phyloP scores from a whole-genome alignment of 2,888 invertebrate species.

The Patella ulyssiponensis region DNA sequence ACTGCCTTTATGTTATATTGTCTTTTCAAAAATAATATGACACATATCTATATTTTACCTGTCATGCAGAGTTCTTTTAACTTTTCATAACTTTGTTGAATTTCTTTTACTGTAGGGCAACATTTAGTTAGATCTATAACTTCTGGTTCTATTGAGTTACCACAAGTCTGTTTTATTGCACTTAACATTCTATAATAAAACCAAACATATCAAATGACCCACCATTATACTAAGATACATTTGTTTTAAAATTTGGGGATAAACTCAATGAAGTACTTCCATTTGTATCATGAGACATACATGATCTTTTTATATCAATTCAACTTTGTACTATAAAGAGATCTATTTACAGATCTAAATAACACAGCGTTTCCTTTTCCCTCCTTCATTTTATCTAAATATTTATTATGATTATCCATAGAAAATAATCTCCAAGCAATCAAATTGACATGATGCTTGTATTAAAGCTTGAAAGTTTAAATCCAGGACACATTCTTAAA shows the following conservation, averaged over 20 bases:
- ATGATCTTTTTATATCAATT: not conserved
- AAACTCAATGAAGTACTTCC: not conserved
- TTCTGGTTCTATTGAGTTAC: conserved; percentile 76
- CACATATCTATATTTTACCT: conserved; percentile 73
- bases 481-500: no score
- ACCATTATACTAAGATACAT: no score
- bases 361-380: no score
- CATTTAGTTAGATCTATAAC: conserved; percentile 80
- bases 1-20: not conserved
- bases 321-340: no score
- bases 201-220: no score
- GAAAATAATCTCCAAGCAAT: no score
- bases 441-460: no score
- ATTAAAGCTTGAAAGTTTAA: no score
- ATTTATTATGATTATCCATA: no score
- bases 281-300: not conserved
- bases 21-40: not conserved
- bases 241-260: no score
- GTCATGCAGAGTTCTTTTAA: conserved; percentile 85
- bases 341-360: no score
- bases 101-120: conserved; percentile 78
- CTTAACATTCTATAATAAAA: conserved; percentile 44
- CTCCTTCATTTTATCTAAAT: no score
- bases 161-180: conserved; percentile 54
- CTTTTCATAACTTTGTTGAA: conserved; percentile 80